These are phyloP conservation scores for Vesta saturnalis DNA, from an alignment of 2,888 invertebrate genomes.

Conservation along the genomic window DNA sequence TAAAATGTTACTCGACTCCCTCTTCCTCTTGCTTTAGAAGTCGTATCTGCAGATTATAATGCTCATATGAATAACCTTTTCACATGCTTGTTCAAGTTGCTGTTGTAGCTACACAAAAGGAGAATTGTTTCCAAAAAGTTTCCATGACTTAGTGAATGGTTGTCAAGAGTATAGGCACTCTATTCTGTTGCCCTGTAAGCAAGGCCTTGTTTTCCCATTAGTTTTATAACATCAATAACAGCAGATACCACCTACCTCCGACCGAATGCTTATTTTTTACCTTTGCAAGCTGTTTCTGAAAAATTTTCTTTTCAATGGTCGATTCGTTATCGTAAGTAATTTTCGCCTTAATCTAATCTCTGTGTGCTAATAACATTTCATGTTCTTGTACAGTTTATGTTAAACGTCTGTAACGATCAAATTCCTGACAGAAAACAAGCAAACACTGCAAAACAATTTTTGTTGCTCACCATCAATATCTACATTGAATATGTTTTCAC, in stretches of 20 bases:
- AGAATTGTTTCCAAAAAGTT: neutral
- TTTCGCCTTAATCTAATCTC: neutral
- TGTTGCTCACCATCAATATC: no score
- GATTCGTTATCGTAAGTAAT: neutral
- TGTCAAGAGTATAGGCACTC: neutral
- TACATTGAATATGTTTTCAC: no score
- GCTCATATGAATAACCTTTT: no score
- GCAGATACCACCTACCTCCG: neutral
- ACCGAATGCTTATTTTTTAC: neutral
- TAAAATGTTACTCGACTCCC: no score
- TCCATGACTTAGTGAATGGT: neutral
- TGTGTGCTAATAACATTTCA: no score
- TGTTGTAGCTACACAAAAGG: neutral
- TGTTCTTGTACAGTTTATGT: neutral
- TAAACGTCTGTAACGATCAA: no score
- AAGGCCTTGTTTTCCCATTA: no score
- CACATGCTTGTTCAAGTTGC: neutral
- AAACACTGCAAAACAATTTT: neutral
- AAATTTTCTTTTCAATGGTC: neutral
- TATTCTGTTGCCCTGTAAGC: no score
- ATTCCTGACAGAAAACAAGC: neutral
- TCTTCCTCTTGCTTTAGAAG: no score
- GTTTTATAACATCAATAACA: neutral
- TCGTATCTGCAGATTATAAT: no score
- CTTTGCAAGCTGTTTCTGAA: neutral